Base-by-base conservation (phyloP, 2,113 vertebrate species). In the Turdus rufiventris region DNA sequence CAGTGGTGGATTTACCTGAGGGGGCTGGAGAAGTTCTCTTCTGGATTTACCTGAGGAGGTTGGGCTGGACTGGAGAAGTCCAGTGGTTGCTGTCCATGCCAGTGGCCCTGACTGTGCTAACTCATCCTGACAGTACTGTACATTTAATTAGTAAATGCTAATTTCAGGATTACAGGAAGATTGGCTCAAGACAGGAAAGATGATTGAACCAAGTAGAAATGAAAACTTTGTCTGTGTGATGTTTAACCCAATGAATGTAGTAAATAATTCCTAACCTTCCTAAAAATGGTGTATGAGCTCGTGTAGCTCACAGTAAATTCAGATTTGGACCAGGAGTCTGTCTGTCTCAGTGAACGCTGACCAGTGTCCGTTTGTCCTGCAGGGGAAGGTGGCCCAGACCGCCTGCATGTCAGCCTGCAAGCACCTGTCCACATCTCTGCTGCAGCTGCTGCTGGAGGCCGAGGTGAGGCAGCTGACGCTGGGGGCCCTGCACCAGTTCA, bases 361-460 rank as follows among this genome's bases (percentile, higher is more conserved):
- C 10, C 2, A 2, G 8, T 62, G 65, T 94, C 24, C 14, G 20
- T 62, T 73, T 81, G 96, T 19, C 91, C 70, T 89, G 56, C 97
- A 99, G 99, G 99, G 99, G 25, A 99, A 99, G 91, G 99, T 99
- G 91, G 99, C 99, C 0, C 99, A 99, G 98, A 99, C 99, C 0
- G 99, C 99, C 28, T 99, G 99, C 87, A 99, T 99, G 99, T 99
- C 99, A 0, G 99, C 99, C 29, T 99, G 99, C 96, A 99, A 99
- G 25, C 99, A 99, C 97, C 98, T 99, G 78, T 98, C 99, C 91
- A 99, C 99, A 19, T 99, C 98, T 1, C 97, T 99, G 97, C 98
- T 99, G 97, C 99, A 99, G 94, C 98, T 99, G 72, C 98, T 99
- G 88, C 97, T 99, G 61, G 98, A 99, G 89, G 98, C 98, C 0